Percentiles rank a stretch among this genome's conserved stretches.
phyloP scores from a whole-genome alignment of 2,113 vertebrate genomes.

The Bos indicus region DNA sequence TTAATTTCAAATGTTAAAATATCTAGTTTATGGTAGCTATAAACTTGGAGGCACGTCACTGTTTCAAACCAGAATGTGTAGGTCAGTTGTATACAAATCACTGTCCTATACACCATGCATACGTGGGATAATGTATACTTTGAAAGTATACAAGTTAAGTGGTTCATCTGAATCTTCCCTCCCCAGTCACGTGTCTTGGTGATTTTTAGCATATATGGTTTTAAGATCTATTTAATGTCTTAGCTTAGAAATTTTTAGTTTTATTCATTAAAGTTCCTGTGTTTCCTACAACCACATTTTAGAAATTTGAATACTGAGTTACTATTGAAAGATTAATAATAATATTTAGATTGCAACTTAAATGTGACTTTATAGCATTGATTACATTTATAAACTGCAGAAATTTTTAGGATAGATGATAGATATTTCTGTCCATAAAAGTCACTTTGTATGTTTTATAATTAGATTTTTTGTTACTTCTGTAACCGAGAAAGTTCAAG shows the following conservation, averaged over 20 bases:
- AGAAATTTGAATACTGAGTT: constrained; percentile 50
- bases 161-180: neutral
- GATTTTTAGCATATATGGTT: constrained; percentile 44
- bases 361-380: neutral
- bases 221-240: constrained; percentile 41
- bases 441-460: constrained; percentile 29
- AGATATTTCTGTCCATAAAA: constrained; percentile 25
- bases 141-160: constrained; percentile 21
- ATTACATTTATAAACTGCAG: constrained; percentile 13
- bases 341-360: constrained; percentile 40
- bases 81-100: neutral
- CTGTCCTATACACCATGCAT: neutral
- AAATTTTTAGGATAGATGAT: neutral
- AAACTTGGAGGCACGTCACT: neutral
- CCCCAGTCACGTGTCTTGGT: neutral
- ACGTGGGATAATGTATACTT: neutral
- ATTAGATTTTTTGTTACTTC: constrained; percentile 34
- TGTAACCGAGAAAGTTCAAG: constrained; percentile 22
- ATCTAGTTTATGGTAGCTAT: neutral
- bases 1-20: constrained; percentile 48
- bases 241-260: constrained; percentile 33
- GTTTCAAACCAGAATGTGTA: constrained; percentile 6
- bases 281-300: neutral
- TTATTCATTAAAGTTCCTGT: constrained; percentile 15
- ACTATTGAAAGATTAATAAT: constrained; percentile 36